Evolutionary conservation across 2,113 vertebrate genomes (phyloP), one percentile per base, ranked within the genome.

Genomic region (Chamaea fasciata): DNA sequence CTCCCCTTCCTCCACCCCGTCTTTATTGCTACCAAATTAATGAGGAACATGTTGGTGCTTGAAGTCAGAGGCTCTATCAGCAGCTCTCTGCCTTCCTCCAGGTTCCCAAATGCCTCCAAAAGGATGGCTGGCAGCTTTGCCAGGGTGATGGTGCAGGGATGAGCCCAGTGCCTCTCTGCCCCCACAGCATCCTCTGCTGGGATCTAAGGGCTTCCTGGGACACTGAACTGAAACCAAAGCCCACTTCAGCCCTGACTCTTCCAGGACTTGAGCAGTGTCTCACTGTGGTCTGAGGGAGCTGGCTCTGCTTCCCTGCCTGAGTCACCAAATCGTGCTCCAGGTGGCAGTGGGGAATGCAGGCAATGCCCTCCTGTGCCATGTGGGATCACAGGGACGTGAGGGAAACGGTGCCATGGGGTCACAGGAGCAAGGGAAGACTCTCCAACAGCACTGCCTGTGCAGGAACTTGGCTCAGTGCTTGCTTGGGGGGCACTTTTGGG

Each of bases 91-190:
- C 55, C 55, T 49, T 62, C 47, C 70, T 84, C 13, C 4, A 4
- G 24, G 23, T 62, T 83, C 67, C n/a, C 41, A 55, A 17, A 46
- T 33, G 39, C 42, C 52, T 78, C 76, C 42, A 35, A 7, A 67
- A 41, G 4, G 20, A 18, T 26, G 52, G n/a, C 57, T 53, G 53
- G 42, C 56, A 59, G 53, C 74, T 76, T n/a, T 52, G 47, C 42
- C 24, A 28, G 44, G 28, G 16, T 44, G 46, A 15, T 22, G 37
- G 12, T 6, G 18, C 16, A 31, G 50, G 33, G 47, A 10, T 15
- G 13, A 53, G 21, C 28, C 7, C 1, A 0, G 13, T 49, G 39
- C 56, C 39, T 15, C 53, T 85, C 20, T 0, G 0, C 42, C n/a
- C 57, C 47, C 46, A 17, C 49, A 74, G 23, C 18, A 11, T 37